Evolutionary conservation across 2,888 invertebrate species (phyloP), one percentile per base, ranked within the genome.

Genomic region (Tethea ocularis): DNA sequence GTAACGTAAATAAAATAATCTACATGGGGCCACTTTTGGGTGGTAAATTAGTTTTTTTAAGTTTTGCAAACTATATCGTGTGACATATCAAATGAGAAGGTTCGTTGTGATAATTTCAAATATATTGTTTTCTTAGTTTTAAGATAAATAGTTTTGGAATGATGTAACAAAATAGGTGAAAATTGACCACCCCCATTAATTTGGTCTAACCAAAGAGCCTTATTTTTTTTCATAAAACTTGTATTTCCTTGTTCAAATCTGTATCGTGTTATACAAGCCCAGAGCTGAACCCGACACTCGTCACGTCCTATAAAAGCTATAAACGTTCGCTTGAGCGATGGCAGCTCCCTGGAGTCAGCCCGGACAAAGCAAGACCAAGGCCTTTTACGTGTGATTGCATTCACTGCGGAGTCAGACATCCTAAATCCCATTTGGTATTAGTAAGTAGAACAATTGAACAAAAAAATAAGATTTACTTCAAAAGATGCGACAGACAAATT

Each of bases 251-350:
- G 46, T 46, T 46, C 46, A 10, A 46, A 46, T 17, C 41, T 1
- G 41, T 36, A 15, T n/a, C n/a, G n/a, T 8, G 61, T 65, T 53
- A 53, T 33, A 29, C 38, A 58, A 38, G 64, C 60, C 62, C 52
- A 52, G 60, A 58, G 64, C 55, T 29, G 57, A 36, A 46, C 51
- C 59, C 38, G n/a, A 38, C 17, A 58, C 61, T 64, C 61, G 61
- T 60, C 65, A 66, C 63, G 59, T 69, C 60, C 36, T 52, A 59
- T 63, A 57, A 64, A 61, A 56, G 64, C 67, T 52, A 67, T 69
- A 72, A 72, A 59, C 58, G 67, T 65, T 64, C 61, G 64, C 62
- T 59, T 57, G 57, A 61, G 36, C 26, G 57, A 59, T 63, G 58
- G 24, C 29, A 38, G 23, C 15, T 41, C 57, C 58, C 60, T 59